A percentile compares a stretch with the other conserved stretches of the same genome.
These are phyloP conservation scores for Gonocerus acuteangulatus DNA, from an alignment of 2,888 invertebrate genomes.

Conservation along the genomic window DNA sequence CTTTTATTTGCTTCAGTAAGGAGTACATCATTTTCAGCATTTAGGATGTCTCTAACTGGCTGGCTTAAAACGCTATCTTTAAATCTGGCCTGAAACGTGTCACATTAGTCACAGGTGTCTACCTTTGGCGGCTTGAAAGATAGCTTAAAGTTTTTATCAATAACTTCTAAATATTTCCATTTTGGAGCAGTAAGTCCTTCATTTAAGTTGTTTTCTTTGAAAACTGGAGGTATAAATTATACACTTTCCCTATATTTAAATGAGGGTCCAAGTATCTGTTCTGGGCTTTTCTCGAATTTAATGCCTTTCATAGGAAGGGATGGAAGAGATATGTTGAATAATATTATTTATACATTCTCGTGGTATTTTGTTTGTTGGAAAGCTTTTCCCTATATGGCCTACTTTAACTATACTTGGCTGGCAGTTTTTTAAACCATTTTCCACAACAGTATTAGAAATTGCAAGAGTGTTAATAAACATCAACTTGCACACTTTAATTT, in stretches of 20 bases:
- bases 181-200: not conserved
- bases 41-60: conserved; percentile 14
- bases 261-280: not conserved
- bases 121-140: conserved; percentile 25
- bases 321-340: not conserved
- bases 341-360: not conserved
- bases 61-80: conserved; percentile 15
- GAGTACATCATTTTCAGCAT: not conserved
- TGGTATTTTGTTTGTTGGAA: not conserved
- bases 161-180: conserved; percentile 23
- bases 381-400: not conserved
- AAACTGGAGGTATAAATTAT: not conserved
- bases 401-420: not conserved
- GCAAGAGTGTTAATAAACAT: conserved; percentile 3
- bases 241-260: not conserved
- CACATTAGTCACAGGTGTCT: conserved; percentile 25
- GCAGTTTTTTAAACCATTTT: conserved; percentile 1
- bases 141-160: conserved; percentile 26
- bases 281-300: not conserved
- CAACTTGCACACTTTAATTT: not conserved
- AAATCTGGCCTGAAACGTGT: conserved; percentile 8
- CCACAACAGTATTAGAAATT: not conserved
- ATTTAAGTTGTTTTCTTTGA: not conserved
- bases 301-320: not conserved
- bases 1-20: not conserved